These are phyloP conservation scores for Manis pentadactyla DNA, from an alignment of 2,797 vertebrate species.

Conservation along the genomic window DNA sequence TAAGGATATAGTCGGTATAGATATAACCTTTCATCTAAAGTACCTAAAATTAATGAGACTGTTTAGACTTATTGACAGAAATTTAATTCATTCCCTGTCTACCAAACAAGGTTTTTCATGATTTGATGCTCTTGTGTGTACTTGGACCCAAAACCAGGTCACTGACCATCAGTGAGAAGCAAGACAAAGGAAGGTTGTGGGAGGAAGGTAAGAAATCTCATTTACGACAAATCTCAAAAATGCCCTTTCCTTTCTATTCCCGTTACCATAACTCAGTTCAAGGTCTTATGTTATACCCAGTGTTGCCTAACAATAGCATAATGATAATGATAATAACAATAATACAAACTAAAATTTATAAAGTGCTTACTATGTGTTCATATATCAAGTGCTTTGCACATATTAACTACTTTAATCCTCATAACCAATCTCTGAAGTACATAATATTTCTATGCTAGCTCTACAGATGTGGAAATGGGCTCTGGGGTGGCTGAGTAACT, in stretches of 20 bases:
- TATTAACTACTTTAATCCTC: neutral
- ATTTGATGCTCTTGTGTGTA: neutral
- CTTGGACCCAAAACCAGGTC: neutral
- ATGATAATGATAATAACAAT: neutral
- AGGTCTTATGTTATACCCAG: neutral
- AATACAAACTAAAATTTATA: neutral
- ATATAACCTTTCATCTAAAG: neutral
- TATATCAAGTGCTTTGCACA: neutral
- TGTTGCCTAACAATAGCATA: neutral
- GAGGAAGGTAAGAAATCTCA: neutral
- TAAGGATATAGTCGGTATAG: neutral
- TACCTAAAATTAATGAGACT: neutral
- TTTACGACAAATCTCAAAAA: neutral
- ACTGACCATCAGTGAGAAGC: neutral
- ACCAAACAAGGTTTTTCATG: neutral
- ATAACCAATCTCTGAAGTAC: neutral
- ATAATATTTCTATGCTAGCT: neutral
- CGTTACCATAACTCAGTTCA: neutral
- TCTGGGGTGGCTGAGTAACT: neutral
- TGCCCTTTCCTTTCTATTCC: neutral
- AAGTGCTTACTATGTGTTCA: neutral
- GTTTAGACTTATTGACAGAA: neutral
- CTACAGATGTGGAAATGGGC: neutral
- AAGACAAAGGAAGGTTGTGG: neutral
- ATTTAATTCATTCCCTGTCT: neutral